Evolutionary conservation across 2,888 invertebrate species (phyloP).

Genomic region (Protophormia terraenovae): DNA sequence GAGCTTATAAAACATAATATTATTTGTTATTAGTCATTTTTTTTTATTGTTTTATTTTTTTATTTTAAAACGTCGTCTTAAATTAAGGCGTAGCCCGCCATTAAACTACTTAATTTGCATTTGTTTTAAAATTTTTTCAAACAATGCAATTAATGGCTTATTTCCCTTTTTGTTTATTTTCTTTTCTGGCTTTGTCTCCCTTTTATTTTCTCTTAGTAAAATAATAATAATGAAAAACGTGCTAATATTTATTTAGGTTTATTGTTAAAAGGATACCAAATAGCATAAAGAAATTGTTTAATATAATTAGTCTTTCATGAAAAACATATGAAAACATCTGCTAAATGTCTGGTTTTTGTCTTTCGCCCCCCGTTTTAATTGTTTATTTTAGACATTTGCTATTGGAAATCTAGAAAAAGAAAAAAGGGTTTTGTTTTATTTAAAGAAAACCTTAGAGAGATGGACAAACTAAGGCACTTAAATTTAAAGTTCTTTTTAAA

Average conservation of each 20-base stretch:
- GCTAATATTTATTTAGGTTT: conserved; percentile 52
- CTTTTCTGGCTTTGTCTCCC: neutral
- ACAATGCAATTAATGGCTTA: conserved; percentile 47
- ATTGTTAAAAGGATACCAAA: neutral
- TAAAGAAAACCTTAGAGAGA: neutral
- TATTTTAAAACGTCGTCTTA: neutral
- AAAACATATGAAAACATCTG: conserved; percentile 52
- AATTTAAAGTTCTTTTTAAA: no score
- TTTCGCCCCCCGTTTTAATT: neutral
- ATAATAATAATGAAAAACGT: neutral
- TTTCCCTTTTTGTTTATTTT: conserved; percentile 22
- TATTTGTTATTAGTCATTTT: conserved; percentile 42
- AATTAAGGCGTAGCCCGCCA: conserved; percentile 40
- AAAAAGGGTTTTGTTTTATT: neutral
- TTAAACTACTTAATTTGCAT: conserved; percentile 48
- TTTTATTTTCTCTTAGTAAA: conserved; percentile 23
- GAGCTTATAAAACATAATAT: neutral
- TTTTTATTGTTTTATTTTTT: neutral
- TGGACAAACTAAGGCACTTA: neutral
- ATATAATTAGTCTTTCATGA: conserved; percentile 10
- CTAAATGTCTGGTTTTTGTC: neutral
- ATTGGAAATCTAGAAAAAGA: neutral
- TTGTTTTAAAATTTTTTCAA: conserved; percentile 25
- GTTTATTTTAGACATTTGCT: neutral
- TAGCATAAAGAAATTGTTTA: neutral